Conservation (phyloP, 2,888 invertebrate genomes). For the Machimus rusticus region DNA sequence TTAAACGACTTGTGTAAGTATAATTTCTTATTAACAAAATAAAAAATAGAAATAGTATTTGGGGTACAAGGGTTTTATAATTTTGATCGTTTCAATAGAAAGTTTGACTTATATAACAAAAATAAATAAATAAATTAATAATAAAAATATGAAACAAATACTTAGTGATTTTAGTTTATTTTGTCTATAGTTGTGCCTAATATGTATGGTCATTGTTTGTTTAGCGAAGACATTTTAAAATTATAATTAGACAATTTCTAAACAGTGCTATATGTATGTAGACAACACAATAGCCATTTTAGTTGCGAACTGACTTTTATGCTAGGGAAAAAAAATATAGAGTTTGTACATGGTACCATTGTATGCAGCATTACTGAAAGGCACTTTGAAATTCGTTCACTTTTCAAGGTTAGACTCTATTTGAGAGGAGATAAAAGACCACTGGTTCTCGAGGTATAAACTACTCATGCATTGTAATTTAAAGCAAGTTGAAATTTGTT, state of each 20-base stretch:
- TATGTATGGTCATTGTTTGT: background rate
- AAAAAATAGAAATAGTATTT: background rate
- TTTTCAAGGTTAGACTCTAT: background rate
- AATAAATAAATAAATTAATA: background rate
- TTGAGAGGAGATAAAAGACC: background rate
- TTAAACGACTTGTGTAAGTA: background rate
- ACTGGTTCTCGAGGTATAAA: background rate
- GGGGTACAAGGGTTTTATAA: background rate
- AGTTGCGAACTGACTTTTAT: background rate
- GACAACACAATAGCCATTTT: background rate
- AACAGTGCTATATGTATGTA: background rate
- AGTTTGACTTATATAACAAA: background rate
- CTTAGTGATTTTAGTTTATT: too few relatives aligned
- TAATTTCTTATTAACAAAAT: background rate
- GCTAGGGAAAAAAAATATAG: background rate
- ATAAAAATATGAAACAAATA: too few relatives aligned
- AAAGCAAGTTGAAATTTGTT: background rate
- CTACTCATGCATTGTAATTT: background rate
- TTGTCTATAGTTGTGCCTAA: background rate
- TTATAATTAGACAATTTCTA: background rate
- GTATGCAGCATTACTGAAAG: background rate
- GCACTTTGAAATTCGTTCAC: background rate
- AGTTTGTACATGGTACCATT: background rate
- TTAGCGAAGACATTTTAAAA: too few relatives aligned
- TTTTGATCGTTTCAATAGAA: background rate